Percentiles rank a stretch among this genome's conserved stretches.
Evolutionary conservation across 2,797 vertebrate genomes (phyloP).

Genomic region (Ptychobarbus kaznakovi): DNA sequence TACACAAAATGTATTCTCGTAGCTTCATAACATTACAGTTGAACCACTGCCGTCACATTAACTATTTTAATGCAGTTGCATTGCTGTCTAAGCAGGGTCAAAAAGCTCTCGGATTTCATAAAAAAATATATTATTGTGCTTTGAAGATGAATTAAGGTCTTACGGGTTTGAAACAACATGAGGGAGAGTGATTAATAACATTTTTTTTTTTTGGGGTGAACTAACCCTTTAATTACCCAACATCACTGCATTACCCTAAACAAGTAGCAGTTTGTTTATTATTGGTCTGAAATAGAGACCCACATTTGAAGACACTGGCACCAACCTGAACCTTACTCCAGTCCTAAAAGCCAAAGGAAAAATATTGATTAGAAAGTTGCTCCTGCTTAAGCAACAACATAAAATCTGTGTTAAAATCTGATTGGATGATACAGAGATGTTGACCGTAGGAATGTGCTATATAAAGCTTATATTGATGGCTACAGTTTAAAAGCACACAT

Average conservation of each 20-base stretch:
- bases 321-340: not conserved
- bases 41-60: not conserved
- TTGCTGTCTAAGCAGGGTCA: not conserved
- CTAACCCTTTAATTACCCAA: not conserved
- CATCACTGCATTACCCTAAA: not conserved
- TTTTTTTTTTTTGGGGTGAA: not conserved
- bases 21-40: not conserved
- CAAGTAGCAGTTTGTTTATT: not conserved
- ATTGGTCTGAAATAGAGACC: not conserved
- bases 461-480: not conserved
- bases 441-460: not conserved
- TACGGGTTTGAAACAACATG: not conserved
- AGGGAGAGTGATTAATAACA: not conserved
- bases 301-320: not conserved
- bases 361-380: not conserved
- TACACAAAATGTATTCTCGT: not conserved
- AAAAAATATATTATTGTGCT: not conserved
- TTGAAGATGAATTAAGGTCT: not conserved
- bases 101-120: not conserved
- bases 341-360: not conserved
- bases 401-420: not conserved
- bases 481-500: constrained; percentile 4
- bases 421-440: not conserved
- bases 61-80: not conserved
- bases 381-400: not conserved